Evolutionary conservation across 2,797 vertebrate species (phyloP).

Genomic region (Psittacula echo): DNA sequence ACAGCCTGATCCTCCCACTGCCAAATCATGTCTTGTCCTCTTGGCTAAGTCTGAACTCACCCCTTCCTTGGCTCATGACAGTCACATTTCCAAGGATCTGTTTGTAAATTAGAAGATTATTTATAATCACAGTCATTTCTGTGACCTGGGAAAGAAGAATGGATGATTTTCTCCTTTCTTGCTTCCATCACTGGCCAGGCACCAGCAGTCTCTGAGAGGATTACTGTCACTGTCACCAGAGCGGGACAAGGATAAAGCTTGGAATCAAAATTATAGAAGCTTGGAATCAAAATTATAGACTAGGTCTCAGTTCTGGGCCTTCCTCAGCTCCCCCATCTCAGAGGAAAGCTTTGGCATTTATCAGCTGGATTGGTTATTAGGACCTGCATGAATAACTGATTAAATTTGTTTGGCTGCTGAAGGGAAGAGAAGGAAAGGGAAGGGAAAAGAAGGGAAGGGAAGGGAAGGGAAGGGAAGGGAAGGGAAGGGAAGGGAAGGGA

Average conservation of each 20-base stretch:
- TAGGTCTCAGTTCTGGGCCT: not conserved
- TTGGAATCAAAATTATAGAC: not conserved
- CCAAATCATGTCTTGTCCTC: not conserved
- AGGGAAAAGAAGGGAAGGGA: too few relatives aligned
- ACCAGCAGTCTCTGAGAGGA: not conserved
- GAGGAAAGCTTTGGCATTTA: not conserved
- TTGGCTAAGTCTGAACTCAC: not conserved
- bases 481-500: too few relatives aligned
- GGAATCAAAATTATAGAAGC: not conserved
- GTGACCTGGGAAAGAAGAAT: not conserved
- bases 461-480: too few relatives aligned
- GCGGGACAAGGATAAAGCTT: not conserved
- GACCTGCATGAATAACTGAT: not conserved
- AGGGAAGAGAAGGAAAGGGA: not conserved
- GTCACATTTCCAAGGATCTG: not conserved
- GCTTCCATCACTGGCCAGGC: not conserved
- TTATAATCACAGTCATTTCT: not conserved
- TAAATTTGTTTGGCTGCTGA: not conserved
- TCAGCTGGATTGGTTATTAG: not conserved
- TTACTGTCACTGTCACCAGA: not conserved
- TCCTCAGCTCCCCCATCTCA: not conserved
- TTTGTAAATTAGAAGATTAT: not conserved
- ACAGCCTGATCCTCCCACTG: not conserved
- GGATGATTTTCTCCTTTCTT: not conserved
- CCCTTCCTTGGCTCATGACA: not conserved